Evolutionary conservation across 2,888 invertebrate genomes (phyloP).

Genomic region (Drosophila meridionalis): DNA sequence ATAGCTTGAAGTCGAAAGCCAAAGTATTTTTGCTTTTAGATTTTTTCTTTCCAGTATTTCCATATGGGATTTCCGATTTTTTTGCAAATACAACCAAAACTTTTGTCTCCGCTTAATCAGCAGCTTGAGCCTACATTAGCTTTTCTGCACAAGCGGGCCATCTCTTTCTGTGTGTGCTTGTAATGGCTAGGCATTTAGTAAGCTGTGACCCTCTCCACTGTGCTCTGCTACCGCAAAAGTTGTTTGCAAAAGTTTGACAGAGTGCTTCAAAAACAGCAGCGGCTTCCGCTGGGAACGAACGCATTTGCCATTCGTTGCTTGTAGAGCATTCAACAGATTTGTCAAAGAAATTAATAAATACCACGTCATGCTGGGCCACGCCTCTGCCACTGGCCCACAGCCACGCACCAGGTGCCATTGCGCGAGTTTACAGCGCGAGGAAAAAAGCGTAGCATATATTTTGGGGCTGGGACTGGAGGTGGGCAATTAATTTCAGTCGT

Average conservation of each 20-base stretch:
- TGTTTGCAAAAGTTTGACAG: constrained; percentile 81
- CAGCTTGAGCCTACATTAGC: not conserved
- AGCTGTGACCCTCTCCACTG: constrained; percentile 10
- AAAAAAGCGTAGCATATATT: constrained; percentile 55
- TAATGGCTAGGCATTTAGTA: constrained; percentile 69
- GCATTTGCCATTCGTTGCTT: constrained; percentile 56
- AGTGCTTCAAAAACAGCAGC: constrained; percentile 67
- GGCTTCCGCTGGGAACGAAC: constrained; percentile 6
- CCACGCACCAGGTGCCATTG: constrained; percentile 35
- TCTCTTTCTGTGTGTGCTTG: constrained; percentile 15
- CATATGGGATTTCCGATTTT: not conserved
- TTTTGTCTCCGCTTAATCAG: not conserved
- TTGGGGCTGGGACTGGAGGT: constrained; percentile 32
- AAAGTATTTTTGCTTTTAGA: too few species aligned
- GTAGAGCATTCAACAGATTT: constrained; percentile 78
- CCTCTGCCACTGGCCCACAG: not conserved
- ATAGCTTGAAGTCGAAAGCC: too few species aligned
- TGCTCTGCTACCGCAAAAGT: constrained; percentile 56
- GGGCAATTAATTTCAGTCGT: constrained; percentile 53
- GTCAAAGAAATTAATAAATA: constrained; percentile 83
- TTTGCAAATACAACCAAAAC: not conserved
- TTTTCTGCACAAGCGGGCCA: not conserved
- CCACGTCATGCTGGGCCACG: constrained; percentile 68
- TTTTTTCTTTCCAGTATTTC: too few species aligned
- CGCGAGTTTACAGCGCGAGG: not conserved